Conservation (phyloP, 2,888 invertebrate species). For the Heteropelma amictum region DNA sequence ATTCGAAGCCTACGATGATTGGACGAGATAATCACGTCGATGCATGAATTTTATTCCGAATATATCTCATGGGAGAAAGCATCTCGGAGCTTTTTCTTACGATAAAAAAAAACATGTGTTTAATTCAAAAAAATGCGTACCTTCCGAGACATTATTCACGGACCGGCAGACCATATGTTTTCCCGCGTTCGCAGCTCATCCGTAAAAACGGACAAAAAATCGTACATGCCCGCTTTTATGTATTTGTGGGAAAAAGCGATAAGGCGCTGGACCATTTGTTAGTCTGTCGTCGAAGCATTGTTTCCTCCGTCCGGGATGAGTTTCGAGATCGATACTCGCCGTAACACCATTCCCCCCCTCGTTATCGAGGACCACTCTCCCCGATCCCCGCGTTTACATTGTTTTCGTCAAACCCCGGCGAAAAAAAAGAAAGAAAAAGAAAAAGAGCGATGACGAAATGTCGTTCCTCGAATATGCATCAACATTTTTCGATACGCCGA, state of each 20-base stretch:
- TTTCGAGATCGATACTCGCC: conserved; percentile 70
- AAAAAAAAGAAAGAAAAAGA: conserved; percentile 33
- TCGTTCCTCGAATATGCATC: conserved; percentile 42
- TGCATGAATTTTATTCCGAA: no score
- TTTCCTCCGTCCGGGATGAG: conserved; percentile 66
- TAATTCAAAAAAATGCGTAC: no score
- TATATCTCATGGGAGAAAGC: no score
- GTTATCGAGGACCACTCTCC: conserved; percentile 8
- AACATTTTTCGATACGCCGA: conserved; percentile 3
- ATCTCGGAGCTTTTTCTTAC: no score
- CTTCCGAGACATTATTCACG: conserved; percentile 48
- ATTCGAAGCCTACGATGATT: no score
- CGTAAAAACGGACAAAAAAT: conserved; percentile 2
- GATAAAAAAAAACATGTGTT: no score
- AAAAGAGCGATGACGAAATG: conserved; percentile 56
- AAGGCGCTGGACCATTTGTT: conserved; percentile 76
- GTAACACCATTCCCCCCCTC: conserved; percentile 29
- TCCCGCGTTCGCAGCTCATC: conserved; percentile 45
- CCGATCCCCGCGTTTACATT: conserved; percentile 67
- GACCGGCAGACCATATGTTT: conserved; percentile 65
- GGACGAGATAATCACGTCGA: no score
- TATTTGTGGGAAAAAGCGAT: conserved; percentile 60
- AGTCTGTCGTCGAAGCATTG: conserved; percentile 73
- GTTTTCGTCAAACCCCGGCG: conserved; percentile 69
- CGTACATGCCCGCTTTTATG: not conserved